These are phyloP conservation scores for Euleptes europaea DNA, from an alignment of 2,113 vertebrate species.

Conservation along the genomic window DNA sequence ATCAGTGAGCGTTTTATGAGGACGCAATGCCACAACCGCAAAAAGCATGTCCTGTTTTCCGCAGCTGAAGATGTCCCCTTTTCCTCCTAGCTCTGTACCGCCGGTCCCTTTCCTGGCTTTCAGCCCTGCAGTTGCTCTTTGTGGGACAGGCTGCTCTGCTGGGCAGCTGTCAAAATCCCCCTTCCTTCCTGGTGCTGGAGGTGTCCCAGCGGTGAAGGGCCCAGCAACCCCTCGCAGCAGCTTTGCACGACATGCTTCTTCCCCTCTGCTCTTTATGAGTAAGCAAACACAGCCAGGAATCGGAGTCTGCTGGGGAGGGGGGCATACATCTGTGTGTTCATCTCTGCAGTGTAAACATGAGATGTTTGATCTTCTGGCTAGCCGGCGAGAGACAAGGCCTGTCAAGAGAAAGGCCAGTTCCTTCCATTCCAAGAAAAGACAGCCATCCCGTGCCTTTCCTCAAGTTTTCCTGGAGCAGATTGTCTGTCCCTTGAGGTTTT, in stretches of 20 bases:
- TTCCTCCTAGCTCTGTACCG: accelerated
- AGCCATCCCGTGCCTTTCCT: not conserved
- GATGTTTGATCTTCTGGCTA: slow-evolving; percentile 51
- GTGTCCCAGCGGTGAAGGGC: too few relatives aligned
- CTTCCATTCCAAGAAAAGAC: slow-evolving; percentile 13
- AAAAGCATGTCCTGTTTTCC: slow-evolving; percentile 13
- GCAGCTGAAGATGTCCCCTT: too few relatives aligned
- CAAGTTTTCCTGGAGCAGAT: not conserved
- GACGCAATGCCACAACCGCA: not conserved
- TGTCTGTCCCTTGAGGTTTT: too few relatives aligned
- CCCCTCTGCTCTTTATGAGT: slow-evolving; percentile 6
- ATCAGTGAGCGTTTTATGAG: not conserved
- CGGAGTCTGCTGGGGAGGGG: too few relatives aligned
- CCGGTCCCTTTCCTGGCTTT: not conserved
- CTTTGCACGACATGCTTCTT: slow-evolving; percentile 17
- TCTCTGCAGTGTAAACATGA: slow-evolving; percentile 48
- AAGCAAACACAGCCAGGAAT: not conserved
- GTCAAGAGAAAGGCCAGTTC: slow-evolving; percentile 23
- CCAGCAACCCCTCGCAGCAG: slow-evolving; percentile 22
- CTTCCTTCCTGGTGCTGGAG: slow-evolving; percentile 18
- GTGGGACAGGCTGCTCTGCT: not conserved
- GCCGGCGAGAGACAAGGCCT: slow-evolving; percentile 7
- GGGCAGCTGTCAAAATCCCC: slow-evolving; percentile 5
- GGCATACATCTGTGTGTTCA: slow-evolving; percentile 30
- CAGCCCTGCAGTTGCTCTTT: not conserved